Evolutionary conservation across 2,888 invertebrate genomes (phyloP).

Genomic region (Syrista parreyssii): DNA sequence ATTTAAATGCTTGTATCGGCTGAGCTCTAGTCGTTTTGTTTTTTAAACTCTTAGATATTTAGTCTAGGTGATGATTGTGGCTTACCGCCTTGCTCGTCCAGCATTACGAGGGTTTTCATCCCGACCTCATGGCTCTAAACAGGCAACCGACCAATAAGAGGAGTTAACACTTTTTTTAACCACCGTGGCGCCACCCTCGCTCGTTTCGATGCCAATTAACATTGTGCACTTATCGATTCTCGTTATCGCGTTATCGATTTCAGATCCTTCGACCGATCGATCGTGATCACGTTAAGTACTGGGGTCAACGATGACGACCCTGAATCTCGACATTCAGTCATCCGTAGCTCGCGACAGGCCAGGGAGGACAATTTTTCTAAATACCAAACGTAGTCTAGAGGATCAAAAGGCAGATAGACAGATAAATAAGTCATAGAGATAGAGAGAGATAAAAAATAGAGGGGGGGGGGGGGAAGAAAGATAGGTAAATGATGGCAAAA

Average conservation of each 20-base stretch:
- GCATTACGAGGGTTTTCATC: slow-evolving; percentile 99
- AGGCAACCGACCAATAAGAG: slow-evolving; percentile 68
- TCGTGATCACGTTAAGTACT: background rate
- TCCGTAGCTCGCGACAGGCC: background rate
- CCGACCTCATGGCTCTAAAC: slow-evolving; percentile 99
- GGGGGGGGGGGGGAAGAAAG: slow-evolving; percentile 6
- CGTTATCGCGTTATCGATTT: background rate
- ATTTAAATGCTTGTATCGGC: slow-evolving; percentile 32
- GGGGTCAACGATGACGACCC: background rate
- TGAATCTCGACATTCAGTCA: background rate
- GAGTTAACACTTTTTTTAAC: slow-evolving; percentile 52
- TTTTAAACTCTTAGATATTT: slow-evolving; percentile 30
- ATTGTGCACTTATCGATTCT: background rate
- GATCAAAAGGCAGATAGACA: background rate
- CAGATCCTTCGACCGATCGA: background rate
- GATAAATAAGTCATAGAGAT: background rate
- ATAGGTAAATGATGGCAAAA: slow-evolving; percentile 17
- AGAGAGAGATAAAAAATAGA: slow-evolving; percentile 7
- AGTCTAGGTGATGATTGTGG: slow-evolving; percentile 67
- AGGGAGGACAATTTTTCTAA: background rate
- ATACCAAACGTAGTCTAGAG: background rate
- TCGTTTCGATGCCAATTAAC: slow-evolving; percentile 7
- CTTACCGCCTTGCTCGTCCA: slow-evolving; percentile 99
- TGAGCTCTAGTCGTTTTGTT: slow-evolving; percentile 10
- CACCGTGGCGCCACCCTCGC: slow-evolving; percentile 39